Evolutionary conservation across 2,113 vertebrate species (phyloP), one percentile per base, ranked within the genome.

Genomic region (Pandion haliaetus): DNA sequence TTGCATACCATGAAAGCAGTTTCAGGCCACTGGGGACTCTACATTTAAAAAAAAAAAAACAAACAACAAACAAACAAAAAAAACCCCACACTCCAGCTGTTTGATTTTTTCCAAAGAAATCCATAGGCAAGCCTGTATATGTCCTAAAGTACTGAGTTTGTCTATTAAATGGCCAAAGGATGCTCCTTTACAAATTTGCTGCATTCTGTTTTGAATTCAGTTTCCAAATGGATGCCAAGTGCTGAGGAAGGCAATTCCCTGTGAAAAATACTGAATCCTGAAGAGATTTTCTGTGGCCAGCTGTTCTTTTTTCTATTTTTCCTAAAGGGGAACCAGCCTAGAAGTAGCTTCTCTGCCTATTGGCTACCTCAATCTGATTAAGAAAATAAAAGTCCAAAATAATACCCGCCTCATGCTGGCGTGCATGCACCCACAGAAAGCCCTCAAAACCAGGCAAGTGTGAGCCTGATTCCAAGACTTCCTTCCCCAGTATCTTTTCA

Each of bases 11-110:
- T 23, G 42, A 83, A 25, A 86, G 58, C 72, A 40, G 21, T 72
- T 87, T 52, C 67, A 89, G 76, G 23, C 20, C 52, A 54, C 10
- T 17, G 3, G 13, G 67, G 25, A 69, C 31, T 67, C 40, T 67
- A 21, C 84, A 71, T 69, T 79, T 40, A 20, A 19, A 52, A 85
- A 90, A 29, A 1, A 2, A 44, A 67, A 32, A 32, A 31, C 4
- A 26, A 50, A 21, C 20, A 17, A 26, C 5, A 42, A 79, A 5
- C 17, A 10, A 55, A n/a, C 17, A 49, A 31, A 23, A 24, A 34
- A 28, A 1, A 6, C 1, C 9, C 5, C 13, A 20, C 3, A 11
- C 6, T 9, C 14, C 12, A 42, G 20, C 29, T 79, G 15, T 31
- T 38, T 76, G 31, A 66, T 24, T 86, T 83, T 83, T 93, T 38